phyloP scores from a whole-genome alignment of 1,140 invertebrate genomes.

The Macrostomum lignano region DNA sequence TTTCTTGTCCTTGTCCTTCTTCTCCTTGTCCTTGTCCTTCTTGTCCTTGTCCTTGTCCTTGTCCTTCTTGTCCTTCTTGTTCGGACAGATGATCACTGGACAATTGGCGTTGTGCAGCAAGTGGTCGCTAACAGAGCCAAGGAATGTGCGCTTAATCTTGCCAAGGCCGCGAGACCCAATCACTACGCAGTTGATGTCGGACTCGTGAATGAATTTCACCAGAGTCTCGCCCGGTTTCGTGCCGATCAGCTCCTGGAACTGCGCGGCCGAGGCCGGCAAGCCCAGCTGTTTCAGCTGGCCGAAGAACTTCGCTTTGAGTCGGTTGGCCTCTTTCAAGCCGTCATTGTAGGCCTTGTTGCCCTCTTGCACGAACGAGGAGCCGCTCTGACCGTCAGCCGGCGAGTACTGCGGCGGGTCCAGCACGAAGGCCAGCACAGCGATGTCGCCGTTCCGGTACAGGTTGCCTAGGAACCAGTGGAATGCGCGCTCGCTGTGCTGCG shows the following conservation, averaged over 20 bases:
- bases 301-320: neutral
- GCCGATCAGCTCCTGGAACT: neutral
- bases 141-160: constrained; percentile 8
- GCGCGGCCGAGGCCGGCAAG: neutral
- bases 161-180: constrained; percentile 9
- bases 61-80: neutral
- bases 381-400: neutral
- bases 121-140: constrained; percentile 10
- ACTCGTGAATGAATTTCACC: neutral
- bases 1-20: too few species aligned
- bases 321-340: neutral
- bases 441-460: neutral
- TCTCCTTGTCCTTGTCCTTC: too few species aligned
- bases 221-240: constrained; percentile 1
- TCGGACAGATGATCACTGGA: constrained; percentile 8
- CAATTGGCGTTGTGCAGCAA: constrained; percentile 9
- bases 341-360: neutral
- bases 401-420: too few species aligned
- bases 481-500: neutral
- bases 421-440: neutral
- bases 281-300: neutral
- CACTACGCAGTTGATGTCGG: constrained; percentile 5
- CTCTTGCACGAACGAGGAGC: neutral
- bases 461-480: neutral
- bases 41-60: neutral